Base-by-base conservation (phyloP, 2,888 invertebrate genomes). In the Drosophila kuntzei region DNA sequence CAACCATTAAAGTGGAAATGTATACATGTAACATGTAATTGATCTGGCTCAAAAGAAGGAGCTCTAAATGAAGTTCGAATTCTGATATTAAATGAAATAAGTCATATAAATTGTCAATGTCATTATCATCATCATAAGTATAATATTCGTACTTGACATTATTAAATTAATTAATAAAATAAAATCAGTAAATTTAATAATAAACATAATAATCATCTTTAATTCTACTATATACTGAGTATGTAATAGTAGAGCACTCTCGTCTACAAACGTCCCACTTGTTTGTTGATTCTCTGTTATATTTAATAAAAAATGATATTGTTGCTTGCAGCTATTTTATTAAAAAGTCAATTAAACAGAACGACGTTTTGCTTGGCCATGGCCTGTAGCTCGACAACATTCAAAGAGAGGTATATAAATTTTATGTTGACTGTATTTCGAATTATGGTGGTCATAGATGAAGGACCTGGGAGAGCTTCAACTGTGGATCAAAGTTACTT, bases 291-390 rank as follows among this genome's bases (percentile, higher is more conserved):
- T 69, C 47, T 14, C 54, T 25, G 12, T 14, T 49, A 36, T 55
- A 37, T 55, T 44, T 47, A 44, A 39, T 46, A 34, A 58, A 49
- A 61, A 37, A 14, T 22, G 20, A 57, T 41, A 50, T 53, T 65
- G 36, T 14, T 12, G 53, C 76, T 51, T 51, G 34, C 46, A 62
- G 86, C 72, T 76, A 66, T 81, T 78, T 51, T n/a, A 53, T 64
- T 76, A 59, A 32, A 60, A 54, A 64, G 62, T 53, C 72, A 72
- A 66, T 72, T 62, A 62, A 54, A 50, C 29, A 3, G 7, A 8
- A 60, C 11, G 53, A 7, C 34, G 41, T n/a, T 14, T 39, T 18
- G 18, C 51, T 34, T 12, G n/a, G 8, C 16, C 16, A 50, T 49
- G 11, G 46, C 59, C 55, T 32, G 32, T 29, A 70, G 55, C 49